Base-by-base conservation (phyloP, 2,888 invertebrate species). In the Laspeyria flexula region DNA sequence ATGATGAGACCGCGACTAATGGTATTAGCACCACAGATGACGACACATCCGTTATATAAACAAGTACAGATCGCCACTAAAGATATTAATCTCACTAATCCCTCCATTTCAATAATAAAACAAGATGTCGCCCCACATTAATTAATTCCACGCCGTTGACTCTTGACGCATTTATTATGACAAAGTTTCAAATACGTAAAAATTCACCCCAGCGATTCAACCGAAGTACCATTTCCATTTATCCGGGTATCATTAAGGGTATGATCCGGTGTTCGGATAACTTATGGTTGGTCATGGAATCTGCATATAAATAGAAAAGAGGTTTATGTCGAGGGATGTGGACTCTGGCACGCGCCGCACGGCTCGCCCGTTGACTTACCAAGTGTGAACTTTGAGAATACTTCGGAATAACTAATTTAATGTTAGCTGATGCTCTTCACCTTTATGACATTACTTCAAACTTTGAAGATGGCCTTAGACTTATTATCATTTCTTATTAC, bases 221-320 rank as follows among this genome's bases (percentile, higher is more conserved):
- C 66, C 65, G 66, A 60, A 80, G 81, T 77, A 83, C 83, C 79
- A 79, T 84, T 80, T 83, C 81, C 84, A 84, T 87, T 86, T 85
- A 85, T 84, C 85, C 81, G 79, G 71, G 81, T 80, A 79, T 86
- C 87, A 90, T 90, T 90, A 88, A 85, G 82, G 81, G 81, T 79
- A 85, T 90, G 90, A 90, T 90, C 88, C 90, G 83, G 83, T 83
- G 83, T 85, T 81, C 84, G 87, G 85, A 86, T 90, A 90, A 91
- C 90, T 90, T 92, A 90, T 90, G 90, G 88, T 85, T 79, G 85
- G 85, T 76, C 78, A 77, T 84, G 82, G 85, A 90, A 91, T 92
- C 89, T 91, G 90, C 91, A 92, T 92, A 90, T 90, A 91, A 91
- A 92, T 92, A 88, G 90, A 76, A 86, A 82, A 79, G 85, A 83